Conservation (phyloP, 2,888 invertebrate genomes). For the Lycophotia porphyrea region DNA sequence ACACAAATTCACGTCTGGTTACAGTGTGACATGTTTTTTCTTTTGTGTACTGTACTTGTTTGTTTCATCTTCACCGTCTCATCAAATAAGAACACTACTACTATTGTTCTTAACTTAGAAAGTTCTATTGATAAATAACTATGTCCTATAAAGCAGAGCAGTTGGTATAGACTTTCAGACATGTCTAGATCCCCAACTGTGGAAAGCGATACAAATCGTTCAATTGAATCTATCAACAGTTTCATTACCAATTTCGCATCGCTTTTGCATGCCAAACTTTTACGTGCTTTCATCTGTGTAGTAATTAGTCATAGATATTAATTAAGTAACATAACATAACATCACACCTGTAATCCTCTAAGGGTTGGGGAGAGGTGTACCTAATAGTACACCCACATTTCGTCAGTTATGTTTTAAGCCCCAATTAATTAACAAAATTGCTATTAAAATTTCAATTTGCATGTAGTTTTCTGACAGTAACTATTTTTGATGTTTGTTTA, state of each 20-base stretch:
- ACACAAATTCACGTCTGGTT: background rate
- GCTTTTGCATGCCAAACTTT: conserved; percentile 19
- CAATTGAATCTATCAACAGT: conserved; percentile 20
- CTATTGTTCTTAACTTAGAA: background rate
- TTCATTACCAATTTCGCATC: conserved; percentile 37
- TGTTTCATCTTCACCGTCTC: background rate
- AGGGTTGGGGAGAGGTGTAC: too few relatives aligned
- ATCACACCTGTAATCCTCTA: too few relatives aligned
- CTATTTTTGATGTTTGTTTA: conserved; percentile 9
- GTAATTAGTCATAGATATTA: conserved; percentile 39
- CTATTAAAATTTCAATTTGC: conserved; percentile 17
- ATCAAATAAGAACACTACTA: background rate
- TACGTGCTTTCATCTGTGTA: conserved; percentile 21
- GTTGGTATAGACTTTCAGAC: background rate
- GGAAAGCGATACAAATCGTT: conserved; percentile 50
- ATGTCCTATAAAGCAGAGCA: background rate
- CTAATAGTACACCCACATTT: too few relatives aligned
- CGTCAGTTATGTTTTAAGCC: too few relatives aligned
- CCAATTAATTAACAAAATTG: too few relatives aligned
- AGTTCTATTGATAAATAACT: background rate
- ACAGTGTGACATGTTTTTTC: background rate
- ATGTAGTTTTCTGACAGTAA: conserved; percentile 13
- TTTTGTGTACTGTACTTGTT: background rate
- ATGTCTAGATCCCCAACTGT: conserved; percentile 18
- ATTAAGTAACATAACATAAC: too few relatives aligned